phyloP scores from a whole-genome alignment of 1,140 invertebrate genomes.

The Scaptodrosophila lebanonensis region DNA sequence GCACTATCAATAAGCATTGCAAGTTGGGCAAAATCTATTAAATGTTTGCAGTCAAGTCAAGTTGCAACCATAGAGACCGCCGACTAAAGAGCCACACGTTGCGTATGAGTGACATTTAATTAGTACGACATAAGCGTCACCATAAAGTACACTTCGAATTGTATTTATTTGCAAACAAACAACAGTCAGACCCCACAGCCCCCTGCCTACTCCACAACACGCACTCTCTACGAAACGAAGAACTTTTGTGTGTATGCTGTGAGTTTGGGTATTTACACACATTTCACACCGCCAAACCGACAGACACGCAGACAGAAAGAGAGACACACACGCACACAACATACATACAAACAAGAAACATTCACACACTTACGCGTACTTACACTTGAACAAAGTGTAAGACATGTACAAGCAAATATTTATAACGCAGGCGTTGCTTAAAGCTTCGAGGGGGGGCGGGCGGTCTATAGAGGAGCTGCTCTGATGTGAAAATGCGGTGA shows the following conservation, averaged over 20 bases:
- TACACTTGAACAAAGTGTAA: constrained; percentile 51
- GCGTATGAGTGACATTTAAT: constrained; percentile 61
- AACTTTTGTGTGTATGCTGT: constrained; percentile 31
- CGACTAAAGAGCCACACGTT: not conserved
- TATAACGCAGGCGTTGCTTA: constrained; percentile 27
- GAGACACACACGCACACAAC: constrained; percentile 4
- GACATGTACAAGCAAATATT: constrained; percentile 57
- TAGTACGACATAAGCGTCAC: constrained; percentile 51
- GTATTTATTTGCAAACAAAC: constrained; percentile 57
- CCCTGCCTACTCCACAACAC: not conserved
- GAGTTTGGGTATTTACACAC: constrained; percentile 47
- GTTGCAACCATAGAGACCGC: not conserved
- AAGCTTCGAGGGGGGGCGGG: not conserved
- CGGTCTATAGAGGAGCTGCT: not conserved
- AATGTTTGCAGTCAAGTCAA: no score
- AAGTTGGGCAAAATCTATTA: no score
- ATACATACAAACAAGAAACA: no score
- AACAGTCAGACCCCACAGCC: constrained; percentile 19
- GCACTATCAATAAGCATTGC: no score
- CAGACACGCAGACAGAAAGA: no score
- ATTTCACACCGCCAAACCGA: constrained; percentile 37
- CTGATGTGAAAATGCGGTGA: no score
- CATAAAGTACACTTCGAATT: constrained; percentile 59
- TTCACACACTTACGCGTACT: not conserved
- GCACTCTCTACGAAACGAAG: not conserved